Conservation (phyloP, 2,888 invertebrate genomes). For the Monopis laevigella region DNA sequence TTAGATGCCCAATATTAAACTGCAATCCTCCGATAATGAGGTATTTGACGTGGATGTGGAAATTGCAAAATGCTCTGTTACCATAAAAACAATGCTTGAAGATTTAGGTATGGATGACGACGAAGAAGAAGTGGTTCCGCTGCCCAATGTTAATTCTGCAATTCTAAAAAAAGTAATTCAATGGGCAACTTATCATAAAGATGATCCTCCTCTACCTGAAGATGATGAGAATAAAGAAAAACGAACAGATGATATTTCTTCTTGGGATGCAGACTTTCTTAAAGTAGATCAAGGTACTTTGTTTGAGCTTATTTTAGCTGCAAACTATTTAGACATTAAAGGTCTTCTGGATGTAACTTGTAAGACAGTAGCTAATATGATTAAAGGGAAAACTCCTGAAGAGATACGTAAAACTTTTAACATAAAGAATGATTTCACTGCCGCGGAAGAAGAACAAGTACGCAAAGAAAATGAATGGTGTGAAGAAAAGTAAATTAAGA, state of each 20-base stretch:
- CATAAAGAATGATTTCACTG: constrained; percentile 95
- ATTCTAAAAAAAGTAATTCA: constrained; percentile 94
- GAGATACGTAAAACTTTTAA: constrained; percentile 97
- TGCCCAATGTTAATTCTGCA: constrained; percentile 97
- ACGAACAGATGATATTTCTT: constrained; percentile 98
- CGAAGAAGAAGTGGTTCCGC: constrained; percentile 93
- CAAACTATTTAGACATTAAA: constrained; percentile 96
- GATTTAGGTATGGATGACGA: constrained; percentile 92
- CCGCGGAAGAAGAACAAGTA: constrained; percentile 98
- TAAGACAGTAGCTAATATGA: constrained; percentile 98
- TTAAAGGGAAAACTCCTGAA: constrained; percentile 97
- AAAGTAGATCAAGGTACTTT: constrained; percentile 98
- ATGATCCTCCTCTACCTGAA: constrained; percentile 95
- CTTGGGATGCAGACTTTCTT: constrained; percentile 99
- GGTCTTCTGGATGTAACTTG: constrained; percentile 97
- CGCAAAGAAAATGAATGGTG: constrained; percentile 96
- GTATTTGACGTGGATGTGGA: constrained; percentile 96
- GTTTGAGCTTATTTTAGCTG: constrained; percentile 95
- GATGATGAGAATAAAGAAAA: constrained; percentile 98
- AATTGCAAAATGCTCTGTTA: constrained; percentile 97
- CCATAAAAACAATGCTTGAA: constrained; percentile 98
- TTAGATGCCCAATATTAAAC: constrained; percentile 92
- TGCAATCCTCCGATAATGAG: constrained; percentile 95
- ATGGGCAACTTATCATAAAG: constrained; percentile 93
- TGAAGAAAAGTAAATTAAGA: constrained; percentile 75